These are phyloP conservation scores for Bothrops jararaca DNA, from an alignment of 2,113 vertebrate species.

Conservation along the genomic window DNA sequence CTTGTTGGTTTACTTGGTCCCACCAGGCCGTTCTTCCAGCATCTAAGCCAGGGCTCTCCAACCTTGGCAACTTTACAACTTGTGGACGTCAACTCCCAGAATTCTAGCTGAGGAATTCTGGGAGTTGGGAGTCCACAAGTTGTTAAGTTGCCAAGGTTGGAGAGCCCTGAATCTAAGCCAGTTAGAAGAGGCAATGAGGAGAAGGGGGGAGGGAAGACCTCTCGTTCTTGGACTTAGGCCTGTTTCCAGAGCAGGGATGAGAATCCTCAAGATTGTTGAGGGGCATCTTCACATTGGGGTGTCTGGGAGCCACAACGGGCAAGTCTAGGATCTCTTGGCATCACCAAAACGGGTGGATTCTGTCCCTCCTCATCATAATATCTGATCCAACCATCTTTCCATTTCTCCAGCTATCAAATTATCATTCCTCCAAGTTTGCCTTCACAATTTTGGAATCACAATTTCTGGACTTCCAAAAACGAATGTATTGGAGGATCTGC, in stretches of 20 bases:
- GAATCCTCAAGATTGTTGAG: not conserved
- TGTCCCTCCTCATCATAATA: not conserved
- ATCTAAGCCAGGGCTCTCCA: not conserved
- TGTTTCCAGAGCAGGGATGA: not conserved
- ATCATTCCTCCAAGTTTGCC: not conserved
- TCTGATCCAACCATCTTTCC: not conserved
- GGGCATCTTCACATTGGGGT: not conserved
- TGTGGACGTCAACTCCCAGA: too few relatives aligned
- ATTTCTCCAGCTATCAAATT: not conserved
- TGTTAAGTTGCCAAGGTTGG: too few relatives aligned
- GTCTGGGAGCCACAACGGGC: not conserved
- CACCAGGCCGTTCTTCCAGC: too few relatives aligned
- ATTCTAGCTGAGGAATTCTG: too few relatives aligned
- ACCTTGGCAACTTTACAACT: not conserved
- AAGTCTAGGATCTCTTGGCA: not conserved
- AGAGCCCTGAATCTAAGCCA: not conserved
- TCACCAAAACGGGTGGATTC: not conserved
- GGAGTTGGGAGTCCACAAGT: too few relatives aligned
- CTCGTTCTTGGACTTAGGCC: not conserved
- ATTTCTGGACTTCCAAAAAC: not conserved
- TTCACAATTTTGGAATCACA: not conserved
- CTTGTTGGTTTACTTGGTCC: not conserved
- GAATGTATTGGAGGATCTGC: not conserved
- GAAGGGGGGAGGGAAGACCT: not conserved
- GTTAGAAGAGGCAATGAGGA: not conserved